A percentile compares a stretch with the other conserved stretches of the same genome.
These are phyloP conservation scores for Fulica atra DNA, from an alignment of 2,113 vertebrate genomes.

Conservation along the genomic window DNA sequence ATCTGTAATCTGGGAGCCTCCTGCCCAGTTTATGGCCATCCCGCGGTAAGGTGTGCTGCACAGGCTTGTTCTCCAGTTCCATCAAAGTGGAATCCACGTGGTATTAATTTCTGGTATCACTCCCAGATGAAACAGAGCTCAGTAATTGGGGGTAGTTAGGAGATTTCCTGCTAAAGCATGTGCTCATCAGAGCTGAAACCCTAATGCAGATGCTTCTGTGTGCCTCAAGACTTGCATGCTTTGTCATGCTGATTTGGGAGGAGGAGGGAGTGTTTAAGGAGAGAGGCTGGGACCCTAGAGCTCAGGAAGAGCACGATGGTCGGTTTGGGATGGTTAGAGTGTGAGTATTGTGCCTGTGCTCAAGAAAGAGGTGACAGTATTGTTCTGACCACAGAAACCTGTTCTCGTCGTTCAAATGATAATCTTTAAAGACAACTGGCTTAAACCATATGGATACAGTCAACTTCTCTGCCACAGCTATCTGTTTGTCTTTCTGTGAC, in stretches of 20 bases:
- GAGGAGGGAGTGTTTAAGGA: neutral
- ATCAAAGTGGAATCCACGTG: neutral
- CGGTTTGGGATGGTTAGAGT: rapidly evolving
- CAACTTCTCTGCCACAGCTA: neutral
- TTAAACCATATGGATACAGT: neutral
- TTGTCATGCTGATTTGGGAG: neutral
- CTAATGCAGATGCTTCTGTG: neutral
- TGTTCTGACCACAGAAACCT: neutral
- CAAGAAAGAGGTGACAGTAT: neutral
- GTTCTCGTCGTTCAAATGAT: neutral
- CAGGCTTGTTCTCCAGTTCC: neutral
- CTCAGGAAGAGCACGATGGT: neutral
- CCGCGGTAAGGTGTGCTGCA: rapidly evolving
- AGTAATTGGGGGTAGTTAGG: neutral
- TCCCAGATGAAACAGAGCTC: neutral
- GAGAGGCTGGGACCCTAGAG: neutral
- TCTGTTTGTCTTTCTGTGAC: neutral
- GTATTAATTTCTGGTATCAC: neutral
- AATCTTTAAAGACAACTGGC: neutral
- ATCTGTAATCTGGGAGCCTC: neutral
- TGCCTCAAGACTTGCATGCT: neutral
- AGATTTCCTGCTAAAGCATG: neutral
- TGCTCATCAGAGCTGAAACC: neutral
- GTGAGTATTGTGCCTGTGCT: neutral
- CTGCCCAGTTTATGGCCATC: neutral